phyloP scores from a whole-genome alignment of 2,888 invertebrate genomes.

The Leptopilina syphax region DNA sequence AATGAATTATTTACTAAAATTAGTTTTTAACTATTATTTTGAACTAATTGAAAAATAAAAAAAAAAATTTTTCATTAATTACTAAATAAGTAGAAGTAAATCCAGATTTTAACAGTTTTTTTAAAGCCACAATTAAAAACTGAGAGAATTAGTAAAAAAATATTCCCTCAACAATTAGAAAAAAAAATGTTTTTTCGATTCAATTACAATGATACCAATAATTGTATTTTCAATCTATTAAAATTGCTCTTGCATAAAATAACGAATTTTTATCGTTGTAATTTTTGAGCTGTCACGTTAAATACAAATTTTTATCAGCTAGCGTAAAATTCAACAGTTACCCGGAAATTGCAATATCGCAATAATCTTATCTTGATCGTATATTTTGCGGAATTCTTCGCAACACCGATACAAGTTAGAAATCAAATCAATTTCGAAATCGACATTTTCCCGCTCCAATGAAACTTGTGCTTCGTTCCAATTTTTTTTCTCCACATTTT shows the following conservation, averaged over 20 bases:
- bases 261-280: not conserved
- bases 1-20: no score
- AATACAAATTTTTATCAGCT: not conserved
- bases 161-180: no score
- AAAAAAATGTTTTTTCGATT: no score
- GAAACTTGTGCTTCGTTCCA: not conserved
- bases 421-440: constrained; percentile 25
- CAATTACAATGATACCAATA: not conserved
- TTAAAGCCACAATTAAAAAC: no score
- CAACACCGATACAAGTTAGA: constrained; percentile 5
- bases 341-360: constrained; percentile 26
- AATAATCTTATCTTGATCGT: constrained; percentile 17
- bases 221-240: not conserved
- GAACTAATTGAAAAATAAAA: no score
- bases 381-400: constrained; percentile 1
- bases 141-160: no score
- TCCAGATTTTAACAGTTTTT: no score
- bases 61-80: no score
- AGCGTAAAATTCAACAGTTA: not conserved
- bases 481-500: not conserved
- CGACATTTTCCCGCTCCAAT: constrained; percentile 6
- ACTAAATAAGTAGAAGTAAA: no score
- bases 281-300: not conserved
- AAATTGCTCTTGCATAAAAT: not conserved
- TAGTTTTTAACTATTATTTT: no score